Evolutionary conservation across 2,113 vertebrate species (phyloP).

Genomic region (Catharus bicknelli): DNA sequence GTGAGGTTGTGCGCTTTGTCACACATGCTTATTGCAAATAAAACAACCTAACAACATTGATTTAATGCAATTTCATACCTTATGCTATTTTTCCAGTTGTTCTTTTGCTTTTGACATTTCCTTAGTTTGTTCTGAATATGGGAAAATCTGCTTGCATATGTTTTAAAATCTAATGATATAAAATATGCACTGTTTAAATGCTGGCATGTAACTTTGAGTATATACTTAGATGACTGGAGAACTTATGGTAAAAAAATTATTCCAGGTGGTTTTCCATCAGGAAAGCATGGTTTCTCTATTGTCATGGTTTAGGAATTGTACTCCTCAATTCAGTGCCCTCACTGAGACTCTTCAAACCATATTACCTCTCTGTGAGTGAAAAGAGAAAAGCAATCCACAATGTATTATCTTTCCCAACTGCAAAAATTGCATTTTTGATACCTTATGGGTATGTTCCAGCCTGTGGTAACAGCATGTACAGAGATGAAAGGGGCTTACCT

Average conservation of each 20-base stretch:
- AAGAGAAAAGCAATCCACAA: not conserved
- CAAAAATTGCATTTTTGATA: not conserved
- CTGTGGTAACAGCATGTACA: not conserved
- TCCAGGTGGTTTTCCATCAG: not conserved
- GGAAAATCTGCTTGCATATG: not conserved
- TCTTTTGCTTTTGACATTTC: not conserved
- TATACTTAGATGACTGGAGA: not conserved
- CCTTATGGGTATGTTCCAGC: not conserved
- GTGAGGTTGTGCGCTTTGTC: not conserved
- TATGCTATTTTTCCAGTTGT: not conserved
- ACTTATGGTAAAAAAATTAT: not conserved
- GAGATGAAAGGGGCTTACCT: not conserved
- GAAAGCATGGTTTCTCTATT: not conserved
- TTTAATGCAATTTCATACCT: not conserved
- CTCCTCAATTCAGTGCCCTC: not conserved
- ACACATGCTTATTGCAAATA: not conserved
- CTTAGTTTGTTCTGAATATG: not conserved
- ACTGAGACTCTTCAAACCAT: not conserved
- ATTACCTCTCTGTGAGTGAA: not conserved
- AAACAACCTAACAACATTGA: not conserved
- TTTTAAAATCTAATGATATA: not conserved
- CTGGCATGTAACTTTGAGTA: not conserved
- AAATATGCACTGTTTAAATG: not conserved
- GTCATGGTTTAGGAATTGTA: not conserved
- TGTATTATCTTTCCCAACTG: not conserved